Base-by-base conservation (phyloP, 2,797 vertebrate genomes). In the Parauchenoglanis punctatus region DNA sequence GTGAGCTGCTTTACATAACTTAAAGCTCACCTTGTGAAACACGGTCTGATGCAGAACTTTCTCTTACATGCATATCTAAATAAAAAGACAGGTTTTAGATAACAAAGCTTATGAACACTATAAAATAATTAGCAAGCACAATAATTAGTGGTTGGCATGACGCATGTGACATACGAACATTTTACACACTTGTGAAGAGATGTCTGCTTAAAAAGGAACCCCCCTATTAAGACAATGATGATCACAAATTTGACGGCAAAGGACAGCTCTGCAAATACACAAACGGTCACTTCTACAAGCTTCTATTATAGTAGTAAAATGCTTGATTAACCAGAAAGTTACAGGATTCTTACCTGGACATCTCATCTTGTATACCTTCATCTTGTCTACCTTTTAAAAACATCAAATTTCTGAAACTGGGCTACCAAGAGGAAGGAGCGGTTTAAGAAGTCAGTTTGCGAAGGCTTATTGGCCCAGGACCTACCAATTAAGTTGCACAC, bases 341-440 rank as follows among this genome's bases (percentile, higher is more conserved):
- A 23, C 4, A 84, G 56, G 68, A 15, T 46, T 65, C 93, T 95
- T 89, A 96, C 95, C 94, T 94, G 58, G 77, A 82, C 7, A 11
- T 89, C 59, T 94, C 93, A 95, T 96, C 58, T 89, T 87, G 68
- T 54, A 23, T 6, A 13, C 67, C 23, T 18, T 80, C 28, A 80
- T 40, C 8, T 23, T 80, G 4, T 40, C 31, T 40, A 80, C 18
- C 7, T n/a, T 17, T 40, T 56, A 77, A 58, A 20, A 12, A 80
- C 40, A 59, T 40, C 1, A 2, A 11, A 81, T 61, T 81, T 46
- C 58, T 17, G 12, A 63, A 81, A n/a, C 56, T 56, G 8, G 18
- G 1, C 49, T 13, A 6, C 20, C 4, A 7, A 61, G 12, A 54
- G 6, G 10, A 13, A 6, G 13, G 7, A 68, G 44, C 25, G 40